Evolutionary conservation across 1,140 invertebrate genomes (phyloP).

Genomic region (Campodea augens): DNA sequence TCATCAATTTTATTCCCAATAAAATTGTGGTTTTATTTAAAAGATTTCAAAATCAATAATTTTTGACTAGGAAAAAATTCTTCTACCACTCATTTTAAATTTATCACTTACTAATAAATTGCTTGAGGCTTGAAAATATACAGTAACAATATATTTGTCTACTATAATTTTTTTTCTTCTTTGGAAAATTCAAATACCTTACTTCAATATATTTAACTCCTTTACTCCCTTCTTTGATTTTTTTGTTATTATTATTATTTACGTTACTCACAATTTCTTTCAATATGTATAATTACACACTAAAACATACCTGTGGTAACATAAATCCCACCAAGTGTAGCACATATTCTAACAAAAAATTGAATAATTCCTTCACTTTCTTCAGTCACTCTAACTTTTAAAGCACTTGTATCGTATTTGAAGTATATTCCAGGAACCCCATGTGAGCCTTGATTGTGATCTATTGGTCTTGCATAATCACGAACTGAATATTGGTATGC

Average conservation of each 20-base stretch:
- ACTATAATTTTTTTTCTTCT: no score
- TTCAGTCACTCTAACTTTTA: conserved; percentile 69
- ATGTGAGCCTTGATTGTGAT: conserved; percentile 58
- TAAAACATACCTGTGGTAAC: conserved; percentile 44
- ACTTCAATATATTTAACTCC: no score
- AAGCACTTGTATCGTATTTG: conserved; percentile 78
- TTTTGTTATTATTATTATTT: no score
- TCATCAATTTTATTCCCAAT: no score
- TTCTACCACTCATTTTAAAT: no score
- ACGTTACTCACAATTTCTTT: no score
- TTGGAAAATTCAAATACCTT: not conserved
- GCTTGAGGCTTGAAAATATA: not conserved
- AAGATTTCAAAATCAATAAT: no score
- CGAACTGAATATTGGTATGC: conserved; percentile 90
- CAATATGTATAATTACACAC: not conserved
- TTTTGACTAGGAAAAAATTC: no score
- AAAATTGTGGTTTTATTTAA: no score
- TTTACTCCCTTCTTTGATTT: no score
- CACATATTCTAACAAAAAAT: conserved; percentile 70
- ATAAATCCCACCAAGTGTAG: conserved; percentile 77
- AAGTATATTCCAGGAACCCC: conserved; percentile 86
- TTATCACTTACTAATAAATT: no score
- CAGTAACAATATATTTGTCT: no score
- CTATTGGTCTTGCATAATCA: conserved; percentile 57
- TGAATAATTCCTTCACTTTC: conserved; percentile 55